Evolutionary conservation across 2,888 invertebrate genomes (phyloP).

Genomic region (Pseudeuparius sepicola): DNA sequence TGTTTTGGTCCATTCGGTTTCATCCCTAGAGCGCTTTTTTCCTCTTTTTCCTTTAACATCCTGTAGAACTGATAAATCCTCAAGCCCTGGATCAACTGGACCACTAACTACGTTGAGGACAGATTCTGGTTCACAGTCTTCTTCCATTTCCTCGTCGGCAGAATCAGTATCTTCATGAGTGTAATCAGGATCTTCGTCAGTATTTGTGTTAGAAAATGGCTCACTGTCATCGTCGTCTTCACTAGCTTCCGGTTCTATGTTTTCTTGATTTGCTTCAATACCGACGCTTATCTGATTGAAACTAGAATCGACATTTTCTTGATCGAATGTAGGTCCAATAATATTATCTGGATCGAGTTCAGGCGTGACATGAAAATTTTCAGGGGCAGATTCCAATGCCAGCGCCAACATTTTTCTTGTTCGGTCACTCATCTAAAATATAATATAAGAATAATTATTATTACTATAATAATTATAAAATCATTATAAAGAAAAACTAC

Average conservation of each 20-base stretch:
- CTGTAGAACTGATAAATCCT: neutral
- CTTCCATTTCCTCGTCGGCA: neutral
- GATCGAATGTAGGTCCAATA: neutral
- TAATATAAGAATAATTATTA: neutral
- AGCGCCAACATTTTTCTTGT: conserved; percentile 1
- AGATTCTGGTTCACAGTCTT: conserved; percentile 1
- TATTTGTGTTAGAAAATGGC: conserved; percentile 3
- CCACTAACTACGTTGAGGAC: neutral
- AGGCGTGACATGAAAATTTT: too few species aligned
- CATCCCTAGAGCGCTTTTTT: neutral
- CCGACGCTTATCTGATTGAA: too few species aligned
- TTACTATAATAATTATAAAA: too few species aligned
- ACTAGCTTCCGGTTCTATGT: conserved; percentile 2
- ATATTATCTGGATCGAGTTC: neutral
- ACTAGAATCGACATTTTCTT: neutral
- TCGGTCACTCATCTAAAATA: conserved; percentile 2
- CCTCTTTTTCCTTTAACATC: conserved; percentile 1
- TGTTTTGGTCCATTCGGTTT: conserved; percentile 1
- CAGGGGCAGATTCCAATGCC: conserved; percentile 1
- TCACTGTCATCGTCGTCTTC: conserved; percentile 1
- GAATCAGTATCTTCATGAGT: neutral
- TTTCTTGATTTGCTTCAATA: neutral
- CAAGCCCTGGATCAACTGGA: conserved; percentile 1
- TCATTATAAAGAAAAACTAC: neutral
- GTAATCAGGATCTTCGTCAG: conserved; percentile 3